Evolutionary conservation across 2,888 invertebrate genomes (phyloP).

Genomic region (Oligia strigilis): DNA sequence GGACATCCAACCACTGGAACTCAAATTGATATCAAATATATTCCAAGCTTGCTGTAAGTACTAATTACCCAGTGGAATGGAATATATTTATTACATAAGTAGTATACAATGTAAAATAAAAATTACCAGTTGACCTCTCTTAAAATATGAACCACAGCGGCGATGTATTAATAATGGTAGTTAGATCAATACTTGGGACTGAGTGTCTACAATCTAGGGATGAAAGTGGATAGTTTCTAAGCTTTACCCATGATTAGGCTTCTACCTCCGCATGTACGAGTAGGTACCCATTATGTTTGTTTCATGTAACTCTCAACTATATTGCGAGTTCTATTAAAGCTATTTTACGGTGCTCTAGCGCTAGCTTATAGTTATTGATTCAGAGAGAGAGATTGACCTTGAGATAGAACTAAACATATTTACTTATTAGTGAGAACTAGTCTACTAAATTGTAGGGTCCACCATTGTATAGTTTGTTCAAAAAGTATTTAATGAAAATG

Average conservation of each 20-base stretch:
- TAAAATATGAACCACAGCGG: not conserved
- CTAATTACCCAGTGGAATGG: not conserved
- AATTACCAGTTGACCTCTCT: not conserved
- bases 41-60: not conserved
- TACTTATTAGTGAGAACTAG: not conserved
- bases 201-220: not conserved
- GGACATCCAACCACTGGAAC: not conserved
- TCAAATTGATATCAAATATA: constrained; percentile 9
- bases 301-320: not conserved
- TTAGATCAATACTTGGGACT: constrained; percentile 29
- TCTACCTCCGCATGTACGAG: not conserved
- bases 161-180: not conserved
- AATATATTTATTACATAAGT: not conserved
- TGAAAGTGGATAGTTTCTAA: not conserved
- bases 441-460: no score
- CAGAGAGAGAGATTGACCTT: not conserved
- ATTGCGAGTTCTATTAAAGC: not conserved
- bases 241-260: not conserved
- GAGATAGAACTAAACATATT: not conserved
- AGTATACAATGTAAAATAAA: not conserved
- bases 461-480: no score
- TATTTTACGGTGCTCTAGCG: not conserved
- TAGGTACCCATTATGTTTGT: not conserved
- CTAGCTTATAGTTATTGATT: not conserved
- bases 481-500: no score